These are phyloP conservation scores for honey bee (Apis mellifera) DNA, from an alignment of 1,140 invertebrate species.

Conservation along the genomic window DNA sequence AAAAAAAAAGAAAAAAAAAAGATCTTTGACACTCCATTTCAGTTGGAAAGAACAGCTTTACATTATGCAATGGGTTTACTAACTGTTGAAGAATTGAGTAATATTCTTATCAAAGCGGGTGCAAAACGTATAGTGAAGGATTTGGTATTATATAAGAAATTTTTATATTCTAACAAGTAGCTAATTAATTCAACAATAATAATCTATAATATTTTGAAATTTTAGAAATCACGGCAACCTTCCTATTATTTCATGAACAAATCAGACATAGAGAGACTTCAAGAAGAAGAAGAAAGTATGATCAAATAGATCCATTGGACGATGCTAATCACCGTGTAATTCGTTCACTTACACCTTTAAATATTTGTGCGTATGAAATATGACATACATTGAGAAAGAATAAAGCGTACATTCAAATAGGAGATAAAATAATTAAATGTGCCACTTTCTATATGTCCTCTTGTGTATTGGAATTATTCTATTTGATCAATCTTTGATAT, in stretches of 20 bases:
- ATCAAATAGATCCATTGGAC: constrained; percentile 27
- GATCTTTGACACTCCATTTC: constrained; percentile 60
- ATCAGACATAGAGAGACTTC: constrained; percentile 90
- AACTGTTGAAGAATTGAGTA: constrained; percentile 89
- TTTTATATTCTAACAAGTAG: neutral
- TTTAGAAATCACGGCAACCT: constrained; percentile 90
- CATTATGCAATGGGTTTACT: constrained; percentile 95
- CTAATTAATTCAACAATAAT: neutral
- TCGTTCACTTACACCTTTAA: constrained; percentile 3
- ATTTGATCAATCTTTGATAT: neutral
- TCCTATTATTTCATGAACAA: constrained; percentile 97
- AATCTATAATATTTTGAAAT: constrained; percentile 8
- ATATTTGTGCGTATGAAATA: neutral
- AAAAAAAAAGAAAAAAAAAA: neutral
- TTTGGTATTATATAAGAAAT: constrained; percentile 83
- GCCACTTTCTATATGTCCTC: constrained; percentile 16
- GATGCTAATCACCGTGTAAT: constrained; percentile 14
- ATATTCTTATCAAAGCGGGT: constrained; percentile 90
- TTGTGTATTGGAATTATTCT: neutral
- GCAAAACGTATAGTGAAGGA: constrained; percentile 92
- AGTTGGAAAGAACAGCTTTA: constrained; percentile 92
- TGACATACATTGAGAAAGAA: constrained; percentile 10
- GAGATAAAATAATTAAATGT: constrained; percentile 8
- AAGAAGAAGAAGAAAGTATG: constrained; percentile 88
- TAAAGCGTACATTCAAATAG: neutral